Evolutionary conservation across 2,797 vertebrate species (phyloP).

Genomic region (Synanceia verrucosa): DNA sequence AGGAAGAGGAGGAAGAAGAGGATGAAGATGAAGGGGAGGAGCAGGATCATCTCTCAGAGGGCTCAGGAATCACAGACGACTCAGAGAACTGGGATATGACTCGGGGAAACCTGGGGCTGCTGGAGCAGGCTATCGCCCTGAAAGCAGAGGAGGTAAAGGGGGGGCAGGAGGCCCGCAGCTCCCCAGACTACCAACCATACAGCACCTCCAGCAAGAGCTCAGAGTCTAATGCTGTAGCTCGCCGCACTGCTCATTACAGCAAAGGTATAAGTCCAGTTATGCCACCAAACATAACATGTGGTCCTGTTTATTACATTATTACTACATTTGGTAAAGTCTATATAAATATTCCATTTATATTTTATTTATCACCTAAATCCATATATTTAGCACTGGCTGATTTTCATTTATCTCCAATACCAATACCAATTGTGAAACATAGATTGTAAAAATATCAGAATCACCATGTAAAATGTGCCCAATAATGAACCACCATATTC

Average conservation of each 20-base stretch:
- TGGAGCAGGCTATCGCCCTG: slow-evolving; percentile 95
- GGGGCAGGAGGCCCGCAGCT: slow-evolving; percentile 82
- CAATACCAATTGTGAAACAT: too few relatives aligned
- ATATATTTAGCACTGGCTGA: neutral
- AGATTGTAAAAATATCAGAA: too few relatives aligned
- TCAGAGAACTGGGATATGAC: slow-evolving; percentile 96
- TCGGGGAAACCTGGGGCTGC: slow-evolving; percentile 92
- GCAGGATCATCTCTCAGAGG: slow-evolving; percentile 86
- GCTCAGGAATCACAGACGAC: slow-evolving; percentile 90
- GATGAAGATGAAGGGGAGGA: slow-evolving; percentile 82
- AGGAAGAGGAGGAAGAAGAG: slow-evolving; percentile 86
- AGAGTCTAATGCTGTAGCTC: slow-evolving; percentile 75
- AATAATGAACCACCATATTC: neutral
- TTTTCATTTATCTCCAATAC: too few relatives aligned
- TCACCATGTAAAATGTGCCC: too few relatives aligned
- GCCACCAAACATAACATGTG: neutral
- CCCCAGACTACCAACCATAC: slow-evolving; percentile 84
- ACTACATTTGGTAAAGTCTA: neutral
- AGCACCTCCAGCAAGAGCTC: slow-evolving; percentile 76
- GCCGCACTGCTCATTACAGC: slow-evolving; percentile 85
- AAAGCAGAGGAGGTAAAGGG: slow-evolving; percentile 92
- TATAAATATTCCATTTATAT: neutral
- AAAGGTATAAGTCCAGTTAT: slow-evolving; percentile 82
- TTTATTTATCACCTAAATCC: neutral
- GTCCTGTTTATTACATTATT: neutral